Conservation (phyloP, 2,888 invertebrate genomes). For the Thecocarcelia acutangulata region DNA sequence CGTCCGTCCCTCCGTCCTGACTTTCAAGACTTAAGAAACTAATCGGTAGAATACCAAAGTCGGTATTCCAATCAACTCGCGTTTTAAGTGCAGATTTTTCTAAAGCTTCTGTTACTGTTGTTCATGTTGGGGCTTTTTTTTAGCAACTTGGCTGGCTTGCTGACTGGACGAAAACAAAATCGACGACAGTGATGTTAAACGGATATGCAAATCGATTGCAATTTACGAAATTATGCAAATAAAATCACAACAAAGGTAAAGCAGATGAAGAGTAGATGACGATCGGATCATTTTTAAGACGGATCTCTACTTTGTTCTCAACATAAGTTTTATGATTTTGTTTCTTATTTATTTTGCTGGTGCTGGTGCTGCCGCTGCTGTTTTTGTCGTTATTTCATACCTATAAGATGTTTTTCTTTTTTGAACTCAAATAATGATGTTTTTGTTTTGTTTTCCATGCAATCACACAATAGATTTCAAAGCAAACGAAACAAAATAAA, state of each 20-base stretch:
- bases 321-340: slow-evolving; percentile 7
- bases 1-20: slow-evolving; percentile 1
- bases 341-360: not conserved
- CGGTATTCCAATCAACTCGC: slow-evolving; percentile 48
- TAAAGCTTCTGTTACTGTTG: slow-evolving; percentile 45
- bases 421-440: slow-evolving; percentile 62
- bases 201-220: slow-evolving; percentile 73
- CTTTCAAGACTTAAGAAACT: slow-evolving; percentile 7
- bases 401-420: slow-evolving; percentile 1
- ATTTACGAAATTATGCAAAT: slow-evolving; percentile 72
- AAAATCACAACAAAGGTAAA: slow-evolving; percentile 63
- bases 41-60: slow-evolving; percentile 38
- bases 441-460: slow-evolving; percentile 54
- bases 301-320: slow-evolving; percentile 51
- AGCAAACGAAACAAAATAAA: slow-evolving; percentile 49
- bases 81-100: slow-evolving; percentile 59
- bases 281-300: slow-evolving; percentile 61
- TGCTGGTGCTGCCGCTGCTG: slow-evolving; percentile 22
- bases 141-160: slow-evolving; percentile 47
- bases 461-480: slow-evolving; percentile 62
- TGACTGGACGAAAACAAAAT: slow-evolving; percentile 39
- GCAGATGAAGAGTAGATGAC: slow-evolving; percentile 60
- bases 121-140: slow-evolving; percentile 32
- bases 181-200: slow-evolving; percentile 49
- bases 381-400: slow-evolving; percentile 10